A percentile compares a stretch with the other conserved stretches of the same genome.
phyloP scores from a whole-genome alignment of 2,113 vertebrate species.

The Notothenia coriiceps region DNA sequence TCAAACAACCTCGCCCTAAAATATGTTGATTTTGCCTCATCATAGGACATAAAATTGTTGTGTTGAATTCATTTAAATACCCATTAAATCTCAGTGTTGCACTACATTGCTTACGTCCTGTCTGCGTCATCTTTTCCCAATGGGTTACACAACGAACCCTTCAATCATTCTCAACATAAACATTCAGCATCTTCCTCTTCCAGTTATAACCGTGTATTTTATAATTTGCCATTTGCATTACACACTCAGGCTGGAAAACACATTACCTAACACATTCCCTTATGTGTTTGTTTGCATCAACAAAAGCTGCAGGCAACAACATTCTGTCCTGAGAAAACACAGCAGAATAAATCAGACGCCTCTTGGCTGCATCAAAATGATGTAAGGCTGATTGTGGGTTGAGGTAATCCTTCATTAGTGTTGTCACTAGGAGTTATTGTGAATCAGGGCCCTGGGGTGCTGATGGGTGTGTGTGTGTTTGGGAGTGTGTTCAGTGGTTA shows the following conservation, averaged over 20 bases:
- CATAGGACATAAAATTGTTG: no score
- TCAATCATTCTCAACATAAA: background rate
- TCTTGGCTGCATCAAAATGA: background rate
- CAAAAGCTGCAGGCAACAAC: background rate
- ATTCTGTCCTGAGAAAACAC: background rate
- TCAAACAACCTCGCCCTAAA: background rate
- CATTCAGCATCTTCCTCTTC: background rate
- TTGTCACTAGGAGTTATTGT: background rate
- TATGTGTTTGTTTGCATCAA: background rate
- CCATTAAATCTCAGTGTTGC: background rate
- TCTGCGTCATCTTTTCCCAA: conserved; percentile 11
- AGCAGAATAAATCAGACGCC: background rate
- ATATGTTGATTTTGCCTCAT: background rate
- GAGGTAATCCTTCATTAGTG: conserved; percentile 9
- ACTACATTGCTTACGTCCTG: background rate
- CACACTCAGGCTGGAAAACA: background rate
- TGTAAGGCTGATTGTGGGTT: background rate
- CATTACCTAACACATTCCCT: background rate
- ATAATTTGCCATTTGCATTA: background rate
- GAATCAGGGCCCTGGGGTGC: conserved; percentile 16
- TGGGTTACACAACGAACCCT: background rate
- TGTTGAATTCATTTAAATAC: background rate
- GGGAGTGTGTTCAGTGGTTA: background rate
- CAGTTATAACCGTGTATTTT: background rate
- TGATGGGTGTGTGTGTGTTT: conserved; percentile 11